Conservation (phyloP, 2,888 invertebrate genomes). For the Lepeophtheirus nordmannii region DNA sequence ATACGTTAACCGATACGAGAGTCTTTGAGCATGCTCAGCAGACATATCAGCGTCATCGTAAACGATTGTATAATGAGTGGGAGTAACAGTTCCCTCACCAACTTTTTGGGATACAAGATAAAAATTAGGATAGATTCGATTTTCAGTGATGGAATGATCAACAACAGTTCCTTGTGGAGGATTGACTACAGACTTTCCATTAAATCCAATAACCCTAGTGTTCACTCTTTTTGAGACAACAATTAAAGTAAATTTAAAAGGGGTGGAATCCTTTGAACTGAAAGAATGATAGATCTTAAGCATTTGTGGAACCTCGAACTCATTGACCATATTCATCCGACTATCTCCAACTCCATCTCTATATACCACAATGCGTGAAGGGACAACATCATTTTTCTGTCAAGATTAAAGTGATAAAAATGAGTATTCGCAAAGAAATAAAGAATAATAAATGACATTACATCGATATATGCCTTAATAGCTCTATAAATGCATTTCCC, state of each 20-base stretch:
- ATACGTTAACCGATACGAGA: slow-evolving; percentile 39
- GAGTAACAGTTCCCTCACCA: slow-evolving; percentile 38
- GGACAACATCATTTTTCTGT: slow-evolving; percentile 46
- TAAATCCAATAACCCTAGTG: slow-evolving; percentile 51
- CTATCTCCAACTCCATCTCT: slow-evolving; percentile 91
- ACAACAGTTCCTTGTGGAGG: slow-evolving; percentile 37
- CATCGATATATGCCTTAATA: not conserved
- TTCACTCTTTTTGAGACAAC: slow-evolving; percentile 86
- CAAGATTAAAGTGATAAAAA: slow-evolving; percentile 24
- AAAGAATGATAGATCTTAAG: not conserved
- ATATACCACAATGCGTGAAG: slow-evolving; percentile 66
- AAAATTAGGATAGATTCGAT: slow-evolving; percentile 35
- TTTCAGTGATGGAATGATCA: slow-evolving; percentile 33
- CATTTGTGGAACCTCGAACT: slow-evolving; percentile 52
- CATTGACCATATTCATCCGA: slow-evolving; percentile 58
- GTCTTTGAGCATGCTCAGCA: slow-evolving; percentile 36
- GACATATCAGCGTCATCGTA: slow-evolving; percentile 33
- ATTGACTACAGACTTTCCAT: slow-evolving; percentile 32
- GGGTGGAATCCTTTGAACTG: not conserved
- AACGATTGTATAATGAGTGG: slow-evolving; percentile 39
- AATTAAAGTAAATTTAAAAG: slow-evolving; percentile 50
- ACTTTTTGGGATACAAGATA: slow-evolving; percentile 38
- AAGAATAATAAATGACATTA: not conserved
- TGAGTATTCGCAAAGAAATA: not conserved
- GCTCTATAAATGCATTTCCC: slow-evolving; percentile 2